Base-by-base conservation (phyloP, 2,888 invertebrate species). In the Drosophila hawaiiensis region DNA sequence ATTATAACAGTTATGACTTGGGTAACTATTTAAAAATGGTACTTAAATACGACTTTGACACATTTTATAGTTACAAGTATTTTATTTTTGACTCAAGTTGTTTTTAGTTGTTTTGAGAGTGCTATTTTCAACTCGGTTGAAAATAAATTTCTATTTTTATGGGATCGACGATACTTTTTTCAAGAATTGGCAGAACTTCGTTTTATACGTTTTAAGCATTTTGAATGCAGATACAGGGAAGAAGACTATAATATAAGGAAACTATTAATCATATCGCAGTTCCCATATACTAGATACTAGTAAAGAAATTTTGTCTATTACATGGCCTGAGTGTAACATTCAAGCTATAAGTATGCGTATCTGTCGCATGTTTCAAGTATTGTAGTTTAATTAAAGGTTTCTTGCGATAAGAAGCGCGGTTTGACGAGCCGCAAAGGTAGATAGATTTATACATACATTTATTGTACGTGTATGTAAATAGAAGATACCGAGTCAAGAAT, bases 311-410 rank as follows among this genome's bases (percentile, higher is more conserved):
- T 59, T 54, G 60, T 74, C 66, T 73, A 77, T 73, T 64, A 68
- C 53, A 70, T 19, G 56, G 63, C 29, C 71, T 49, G n/a, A 49
- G 49, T 59, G 52, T 29, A 22, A 19, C 59, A 63, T 59, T 43
- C 33, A 28, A 12, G 52, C 33, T 52, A 29, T 47, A 29, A 49
- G 65, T 69, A 63, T 65, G 59, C 22, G 68, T 55, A 59, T 68
- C 65, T 65, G 64, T 55, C 71, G 39, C 39, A 71, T 72, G 75
- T 78, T 63, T 35, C 62, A 59, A 76, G 76, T 73, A 65, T 78
- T 79, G 73, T 76, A 65, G 78, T 69, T 79, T 79, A 79, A 79
- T 79, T 79, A 79, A 78, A 64, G 65, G 76, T 68, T 65, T 63
- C 60, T 59, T 71, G 55, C 53, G 76, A 79, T 79, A 79, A 78